Evolutionary conservation across 1,140 invertebrate genomes (phyloP), one percentile per base, ranked within the genome.

Genomic region (Schlechtendalia chinensis): DNA sequence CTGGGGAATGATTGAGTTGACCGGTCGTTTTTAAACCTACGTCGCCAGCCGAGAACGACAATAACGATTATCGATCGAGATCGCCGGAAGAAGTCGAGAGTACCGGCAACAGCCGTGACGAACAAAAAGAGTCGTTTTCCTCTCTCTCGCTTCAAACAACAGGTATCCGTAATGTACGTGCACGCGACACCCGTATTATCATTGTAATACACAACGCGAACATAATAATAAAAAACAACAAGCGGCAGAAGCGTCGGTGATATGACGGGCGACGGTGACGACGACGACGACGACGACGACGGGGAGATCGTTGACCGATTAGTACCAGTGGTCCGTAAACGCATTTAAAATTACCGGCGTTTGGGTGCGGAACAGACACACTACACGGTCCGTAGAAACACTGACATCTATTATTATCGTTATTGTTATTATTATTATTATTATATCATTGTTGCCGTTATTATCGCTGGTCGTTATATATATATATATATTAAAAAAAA

Each of bases 331-430:
- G 75, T 79, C 56, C 75, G 75, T 79, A 61, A 61, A 79, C 75
- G 24, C 58, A 79, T 79, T 79, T 79, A 79, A 79, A 79, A 79
- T 61, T 61, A 79, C 75, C 75, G 75, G 75, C 75, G 75, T 79
- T 79, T 79, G 75, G 56, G 75, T 61, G 54, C 75, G 54, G 75
- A 79, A 79, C 75, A 61, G 75, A 79, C 58, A 47, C 54, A 59
- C 54, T 75, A 24, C 72, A 75, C 53, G 53, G 72, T 75, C 27
- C 45, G 56, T 61, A 79, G 75, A 79, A 79, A 79, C 72, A 75
- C 69, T 54, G 47, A 53, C 24, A 29, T 29, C 24, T 29, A 53
- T 72, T 72, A 71, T 71, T 71, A 71, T 50, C 29, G 16, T 61
- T 61, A 29, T 61, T 61, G 3, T 56, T 22, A 22, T 67, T 67